Evolutionary conservation across 2,113 vertebrate genomes (phyloP).

Genomic region (Triplophysa siluroides): DNA sequence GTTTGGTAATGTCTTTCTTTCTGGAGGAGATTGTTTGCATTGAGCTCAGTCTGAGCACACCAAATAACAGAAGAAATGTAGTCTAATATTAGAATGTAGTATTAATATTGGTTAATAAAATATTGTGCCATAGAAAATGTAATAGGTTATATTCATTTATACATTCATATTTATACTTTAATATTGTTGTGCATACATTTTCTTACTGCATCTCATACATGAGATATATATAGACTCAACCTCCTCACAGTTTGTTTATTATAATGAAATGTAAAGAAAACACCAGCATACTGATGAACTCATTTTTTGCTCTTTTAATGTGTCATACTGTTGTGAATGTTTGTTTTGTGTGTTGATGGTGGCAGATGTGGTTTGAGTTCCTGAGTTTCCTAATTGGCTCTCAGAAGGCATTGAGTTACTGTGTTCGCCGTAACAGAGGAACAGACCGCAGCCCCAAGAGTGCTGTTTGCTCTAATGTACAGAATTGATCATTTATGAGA

Average conservation of each 20-base stretch:
- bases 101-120: not conserved
- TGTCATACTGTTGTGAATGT: slow-evolving; percentile 10
- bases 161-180: too few relatives aligned
- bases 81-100: not conserved
- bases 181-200: too few relatives aligned
- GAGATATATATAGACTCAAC: too few relatives aligned
- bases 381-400: slow-evolving; percentile 47
- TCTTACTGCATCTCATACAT: too few relatives aligned
- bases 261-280: too few relatives aligned
- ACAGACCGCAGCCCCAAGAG: slow-evolving; percentile 39
- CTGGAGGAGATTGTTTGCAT: slow-evolving; percentile 32
- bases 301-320: too few relatives aligned
- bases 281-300: too few relatives aligned
- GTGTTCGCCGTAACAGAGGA: slow-evolving; percentile 39
- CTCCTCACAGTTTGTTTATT: too few relatives aligned
- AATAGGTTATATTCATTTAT: too few relatives aligned
- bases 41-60: not conserved
- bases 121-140: not conserved
- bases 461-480: slow-evolving; percentile 41
- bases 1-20: slow-evolving; percentile 40
- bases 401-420: slow-evolving; percentile 42
- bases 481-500: slow-evolving; percentile 51
- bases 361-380: slow-evolving; percentile 33
- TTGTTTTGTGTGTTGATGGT: not conserved
- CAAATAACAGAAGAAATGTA: not conserved